Conservation (phyloP, 2,888 invertebrate genomes). For the Mongoloraphidia duomilia region DNA sequence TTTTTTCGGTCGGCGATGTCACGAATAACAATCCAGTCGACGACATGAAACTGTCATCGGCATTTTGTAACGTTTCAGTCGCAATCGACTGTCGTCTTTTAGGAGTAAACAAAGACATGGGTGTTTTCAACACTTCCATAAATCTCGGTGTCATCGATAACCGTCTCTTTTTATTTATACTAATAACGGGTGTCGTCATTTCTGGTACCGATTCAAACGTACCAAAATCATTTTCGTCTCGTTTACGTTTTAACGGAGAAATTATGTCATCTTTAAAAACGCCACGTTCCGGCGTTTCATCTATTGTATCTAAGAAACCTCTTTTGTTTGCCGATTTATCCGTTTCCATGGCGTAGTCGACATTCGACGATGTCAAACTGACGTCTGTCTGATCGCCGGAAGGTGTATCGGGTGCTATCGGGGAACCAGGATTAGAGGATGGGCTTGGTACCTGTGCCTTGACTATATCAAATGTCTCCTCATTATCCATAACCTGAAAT, state of each 20-base stretch:
- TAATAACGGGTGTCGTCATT: background rate
- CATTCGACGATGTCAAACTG: too few relatives aligned
- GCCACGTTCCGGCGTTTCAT: too few relatives aligned
- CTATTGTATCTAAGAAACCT: too few relatives aligned
- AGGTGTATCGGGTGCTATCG: slow-evolving; percentile 28
- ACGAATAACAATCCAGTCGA: too few relatives aligned
- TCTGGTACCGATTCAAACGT: background rate
- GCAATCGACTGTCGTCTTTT: background rate
- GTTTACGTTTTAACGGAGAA: slow-evolving; percentile 10
- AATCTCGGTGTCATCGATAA: slow-evolving; percentile 2
- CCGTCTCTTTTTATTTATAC: background rate
- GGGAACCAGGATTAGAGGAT: slow-evolving; percentile 30
- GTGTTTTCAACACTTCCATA: slow-evolving; percentile 4
- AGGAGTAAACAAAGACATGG: slow-evolving; percentile 3
- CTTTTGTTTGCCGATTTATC: too few relatives aligned
- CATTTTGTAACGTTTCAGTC: too few relatives aligned
- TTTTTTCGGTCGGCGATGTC: too few relatives aligned
- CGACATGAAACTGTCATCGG: too few relatives aligned
- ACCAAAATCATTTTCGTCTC: slow-evolving; percentile 2
- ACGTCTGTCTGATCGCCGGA: slow-evolving; percentile 1
- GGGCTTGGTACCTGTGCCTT: slow-evolving; percentile 30
- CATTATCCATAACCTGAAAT: slow-evolving; percentile 57
- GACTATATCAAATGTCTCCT: slow-evolving; percentile 49
- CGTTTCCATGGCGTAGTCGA: too few relatives aligned
- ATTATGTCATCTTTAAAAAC: too few relatives aligned